These are phyloP conservation scores for Sapayoa aenigma DNA, from an alignment of 2,113 vertebrate genomes.

Conservation along the genomic window DNA sequence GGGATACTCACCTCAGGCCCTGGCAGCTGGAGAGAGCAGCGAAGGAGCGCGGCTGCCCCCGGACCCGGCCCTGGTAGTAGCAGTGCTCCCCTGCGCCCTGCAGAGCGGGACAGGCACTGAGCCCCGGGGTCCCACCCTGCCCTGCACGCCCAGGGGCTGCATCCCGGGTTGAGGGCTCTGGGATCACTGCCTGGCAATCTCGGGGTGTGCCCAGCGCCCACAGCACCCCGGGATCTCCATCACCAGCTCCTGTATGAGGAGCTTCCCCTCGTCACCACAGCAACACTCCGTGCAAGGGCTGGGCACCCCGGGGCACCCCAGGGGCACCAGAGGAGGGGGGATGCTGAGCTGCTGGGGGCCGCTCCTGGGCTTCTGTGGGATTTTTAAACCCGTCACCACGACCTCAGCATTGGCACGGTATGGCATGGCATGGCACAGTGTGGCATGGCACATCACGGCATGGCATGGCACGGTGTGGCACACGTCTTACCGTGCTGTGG, in stretches of 20 bases:
- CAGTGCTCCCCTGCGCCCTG: constrained; percentile 91
- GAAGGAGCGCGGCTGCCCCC: constrained; percentile 81
- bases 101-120: neutral
- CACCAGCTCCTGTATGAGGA: neutral
- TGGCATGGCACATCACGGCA: too few species aligned
- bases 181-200: neutral
- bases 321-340: neutral
- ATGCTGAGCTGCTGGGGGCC: neutral
- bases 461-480: accelerated
- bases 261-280: accelerated
- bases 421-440: neutral
- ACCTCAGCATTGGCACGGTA: neutral
- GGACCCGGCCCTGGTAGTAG: constrained; percentile 90
- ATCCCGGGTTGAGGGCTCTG: accelerated
- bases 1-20: constrained; percentile 83
- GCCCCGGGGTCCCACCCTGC: neutral
- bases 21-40: constrained; percentile 89
- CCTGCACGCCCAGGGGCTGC: accelerated
- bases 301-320: neutral
- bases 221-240: accelerated
- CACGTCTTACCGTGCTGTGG: constrained; percentile 77
- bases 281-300: neutral
- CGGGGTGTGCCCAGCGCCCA: neutral
- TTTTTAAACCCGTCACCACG: too few species aligned
- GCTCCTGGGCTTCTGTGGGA: too few species aligned